phyloP scores from a whole-genome alignment of 2,888 invertebrate species.

The Lepidocyrtoides sp. region DNA sequence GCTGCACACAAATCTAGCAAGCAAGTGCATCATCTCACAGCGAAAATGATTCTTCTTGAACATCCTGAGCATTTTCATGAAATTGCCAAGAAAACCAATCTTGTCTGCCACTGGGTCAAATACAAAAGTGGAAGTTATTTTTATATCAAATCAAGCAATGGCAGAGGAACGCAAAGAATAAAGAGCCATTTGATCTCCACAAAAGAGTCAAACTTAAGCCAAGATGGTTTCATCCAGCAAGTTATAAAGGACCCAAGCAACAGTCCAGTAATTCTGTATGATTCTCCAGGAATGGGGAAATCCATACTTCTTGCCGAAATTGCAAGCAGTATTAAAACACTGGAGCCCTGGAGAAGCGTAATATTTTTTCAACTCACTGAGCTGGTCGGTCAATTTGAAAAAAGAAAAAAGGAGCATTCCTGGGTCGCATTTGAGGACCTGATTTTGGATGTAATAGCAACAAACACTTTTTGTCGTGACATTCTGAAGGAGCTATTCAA shows the following conservation, averaged over 20 bases:
- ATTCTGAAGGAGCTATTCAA: not conserved
- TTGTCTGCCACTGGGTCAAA: not conserved
- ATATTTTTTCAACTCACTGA: not conserved
- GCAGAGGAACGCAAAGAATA: not conserved
- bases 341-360: not conserved
- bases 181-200: not conserved
- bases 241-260: not conserved
- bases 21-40: not conserved
- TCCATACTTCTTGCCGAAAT: not conserved
- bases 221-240: not conserved
- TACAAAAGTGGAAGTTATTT: not conserved
- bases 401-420: no score
- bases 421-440: no score
- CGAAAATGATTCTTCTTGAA: not conserved
- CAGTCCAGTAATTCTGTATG: not conserved
- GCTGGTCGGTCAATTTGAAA: not conserved
- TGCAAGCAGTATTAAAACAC: not conserved
- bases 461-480: not conserved
- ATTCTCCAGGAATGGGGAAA: slow-evolving; percentile 45
- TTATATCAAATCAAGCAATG: not conserved
- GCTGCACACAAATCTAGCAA: not conserved
- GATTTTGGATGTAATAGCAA: no score
- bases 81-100: not conserved
- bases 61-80: not conserved
- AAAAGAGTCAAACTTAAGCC: no score